Evolutionary conservation across 1,140 invertebrate species (phyloP), one percentile per base, ranked within the genome.

Genomic region (Neodiprion fabricii): DNA sequence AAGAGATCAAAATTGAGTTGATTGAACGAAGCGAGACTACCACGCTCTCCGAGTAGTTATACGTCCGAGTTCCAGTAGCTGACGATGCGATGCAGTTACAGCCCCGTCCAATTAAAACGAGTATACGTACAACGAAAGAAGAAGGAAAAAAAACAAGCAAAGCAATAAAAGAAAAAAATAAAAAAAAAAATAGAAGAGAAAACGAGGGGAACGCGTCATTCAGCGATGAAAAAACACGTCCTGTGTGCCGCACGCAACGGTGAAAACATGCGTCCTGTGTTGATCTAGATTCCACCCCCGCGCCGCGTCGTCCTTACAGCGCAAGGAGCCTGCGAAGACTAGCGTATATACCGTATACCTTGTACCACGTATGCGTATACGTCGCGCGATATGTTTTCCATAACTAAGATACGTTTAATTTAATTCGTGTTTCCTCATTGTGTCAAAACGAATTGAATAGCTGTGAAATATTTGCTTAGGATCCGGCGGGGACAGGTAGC

Each of bases 381-480:
- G 28, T 40, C 28, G 28, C 28, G 28, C 28, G 28, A 40, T 40
- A 61, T 61, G 53, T 61, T 61, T 61, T 61, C n/a, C 53, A 40
- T 40, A 40, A 40, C 28, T 40, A 40, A 40, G 28, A 40, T 77
- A 71, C 53, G 76, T 80, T 82, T 81, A 82, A 84, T 81, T 84
- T 77, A 77, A 83, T 84, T 81, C 70, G 67, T 73, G 70, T 79
- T 61, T 70, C 71, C 71, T 70, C 75, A 79, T 81, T 77, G 77
- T 74, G 79, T 80, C 80, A 79, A 83, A 84, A 82, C 81, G 77
- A 72, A 83, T 83, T 78, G 81, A 77, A 71, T 72, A 74, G 76
- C 66, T 69, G 76, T 75, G 79, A 80, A 83, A 83, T 84, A 84
- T 84, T 84, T 83, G 79, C 74, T 83, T 81, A 83, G 79, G 79